A percentile compares a stretch with the other conserved stretches of the same genome.
Evolutionary conservation across 2,888 invertebrate genomes (phyloP).

Genomic region (Parelbella ahira): DNA sequence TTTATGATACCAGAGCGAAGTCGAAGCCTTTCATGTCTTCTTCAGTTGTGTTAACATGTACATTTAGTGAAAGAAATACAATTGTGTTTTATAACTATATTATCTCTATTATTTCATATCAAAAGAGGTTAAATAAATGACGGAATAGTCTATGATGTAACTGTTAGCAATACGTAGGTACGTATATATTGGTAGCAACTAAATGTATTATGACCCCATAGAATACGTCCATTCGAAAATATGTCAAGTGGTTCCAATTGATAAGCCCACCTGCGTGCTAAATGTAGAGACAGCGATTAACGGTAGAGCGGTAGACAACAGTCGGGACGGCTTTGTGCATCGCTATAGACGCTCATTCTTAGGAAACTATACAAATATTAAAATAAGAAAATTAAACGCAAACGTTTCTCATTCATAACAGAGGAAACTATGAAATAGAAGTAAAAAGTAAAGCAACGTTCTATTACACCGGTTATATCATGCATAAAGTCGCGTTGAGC

Average conservation of each 20-base stretch:
- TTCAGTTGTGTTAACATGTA: no score
- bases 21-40: no score
- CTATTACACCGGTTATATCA: slow-evolving; percentile 63
- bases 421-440: slow-evolving; percentile 35
- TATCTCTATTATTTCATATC: no score
- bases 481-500: slow-evolving; percentile 48
- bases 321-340: slow-evolving; percentile 9
- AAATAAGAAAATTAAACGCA: slow-evolving; percentile 27
- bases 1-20: no score
- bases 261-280: slow-evolving; percentile 24
- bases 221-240: slow-evolving; percentile 15
- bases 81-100: no score
- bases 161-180: no score
- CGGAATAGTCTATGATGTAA: no score
- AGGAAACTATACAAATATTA: slow-evolving; percentile 18
- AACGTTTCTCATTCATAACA: slow-evolving; percentile 28
- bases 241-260: slow-evolving; percentile 24
- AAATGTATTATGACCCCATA: slow-evolving; percentile 6
- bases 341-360: slow-evolving; percentile 6
- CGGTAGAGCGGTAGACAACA: slow-evolving; percentile 3
- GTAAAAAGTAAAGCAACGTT: slow-evolving; percentile 35
- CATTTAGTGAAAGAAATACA: no score
- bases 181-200: no score
- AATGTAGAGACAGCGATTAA: slow-evolving; percentile 15
- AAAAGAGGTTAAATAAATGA: no score